Evolutionary conservation across 23 tunicate genomes (phyloP).

Genomic region (Phallusia fumigata): DNA sequence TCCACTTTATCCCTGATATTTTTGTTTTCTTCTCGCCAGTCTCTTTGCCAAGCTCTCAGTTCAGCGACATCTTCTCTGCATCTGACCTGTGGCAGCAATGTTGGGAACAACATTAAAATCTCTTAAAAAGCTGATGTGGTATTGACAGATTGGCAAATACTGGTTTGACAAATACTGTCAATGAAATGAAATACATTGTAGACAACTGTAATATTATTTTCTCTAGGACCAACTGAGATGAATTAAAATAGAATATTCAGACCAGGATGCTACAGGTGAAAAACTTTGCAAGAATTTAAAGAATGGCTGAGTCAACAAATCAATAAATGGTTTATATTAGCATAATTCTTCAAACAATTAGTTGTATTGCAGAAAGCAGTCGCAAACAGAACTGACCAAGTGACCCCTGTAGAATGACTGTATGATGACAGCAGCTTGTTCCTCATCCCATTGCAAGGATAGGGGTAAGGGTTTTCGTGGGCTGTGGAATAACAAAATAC

Average conservation of each 20-base stretch:
- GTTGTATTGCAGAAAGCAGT: neutral
- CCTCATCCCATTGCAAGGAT: conserved; percentile 75
- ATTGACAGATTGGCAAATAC: too few species aligned
- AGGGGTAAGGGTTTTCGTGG: conserved; percentile 88
- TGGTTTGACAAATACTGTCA: too few species aligned
- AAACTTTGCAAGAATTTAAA: too few species aligned
- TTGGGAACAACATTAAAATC: neutral
- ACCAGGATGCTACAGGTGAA: too few species aligned
- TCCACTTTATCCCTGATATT: conserved; percentile 58
- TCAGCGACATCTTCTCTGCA: conserved; percentile 57
- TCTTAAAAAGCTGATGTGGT: too few species aligned
- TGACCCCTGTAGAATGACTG: conserved; percentile 91
- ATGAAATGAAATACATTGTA: too few species aligned
- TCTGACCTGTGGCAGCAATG: conserved; percentile 31
- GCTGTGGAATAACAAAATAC: neutral
- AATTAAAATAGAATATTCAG: too few species aligned
- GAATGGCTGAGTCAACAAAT: too few species aligned
- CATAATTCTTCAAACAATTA: neutral
- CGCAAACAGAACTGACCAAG: conserved; percentile 25
- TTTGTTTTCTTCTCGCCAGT: conserved; percentile 76
- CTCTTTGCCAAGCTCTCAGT: conserved; percentile 80
- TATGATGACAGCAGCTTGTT: conserved; percentile 81
- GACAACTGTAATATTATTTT: too few species aligned
- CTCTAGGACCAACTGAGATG: too few species aligned
- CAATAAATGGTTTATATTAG: too few species aligned